Evolutionary conservation across 2,797 vertebrate genomes (phyloP).

Genomic region (Apogon hyalosoma): DNA sequence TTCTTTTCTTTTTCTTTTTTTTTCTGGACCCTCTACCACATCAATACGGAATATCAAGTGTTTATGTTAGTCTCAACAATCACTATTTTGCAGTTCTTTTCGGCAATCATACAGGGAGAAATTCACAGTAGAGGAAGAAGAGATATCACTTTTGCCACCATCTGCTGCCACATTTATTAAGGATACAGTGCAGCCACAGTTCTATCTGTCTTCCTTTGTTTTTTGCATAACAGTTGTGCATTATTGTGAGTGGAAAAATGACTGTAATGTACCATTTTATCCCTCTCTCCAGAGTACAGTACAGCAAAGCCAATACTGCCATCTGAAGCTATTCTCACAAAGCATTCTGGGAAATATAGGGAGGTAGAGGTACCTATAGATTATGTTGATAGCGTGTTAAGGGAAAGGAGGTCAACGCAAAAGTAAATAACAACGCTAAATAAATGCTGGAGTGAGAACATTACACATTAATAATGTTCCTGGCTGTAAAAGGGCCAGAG

Average conservation of each 20-base stretch:
- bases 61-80: slow-evolving; percentile 25
- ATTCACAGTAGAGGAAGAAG: slow-evolving; percentile 31
- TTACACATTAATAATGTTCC: slow-evolving; percentile 37
- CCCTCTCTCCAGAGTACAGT: slow-evolving; percentile 22
- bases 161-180: slow-evolving; percentile 33
- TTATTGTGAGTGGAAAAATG: slow-evolving; percentile 53
- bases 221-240: slow-evolving; percentile 35
- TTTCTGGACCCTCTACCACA: slow-evolving; percentile 1
- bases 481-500: slow-evolving; percentile 3
- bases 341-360: slow-evolving; percentile 44
- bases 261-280: slow-evolving; percentile 41
- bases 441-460: slow-evolving; percentile 13
- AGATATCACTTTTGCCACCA: slow-evolving; percentile 35
- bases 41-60: slow-evolving; percentile 9
- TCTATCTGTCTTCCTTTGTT: slow-evolving; percentile 21
- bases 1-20: too few relatives aligned
- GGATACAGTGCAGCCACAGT: slow-evolving; percentile 21
- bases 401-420: slow-evolving; percentile 39
- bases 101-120: slow-evolving; percentile 29
- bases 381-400: slow-evolving; percentile 26
- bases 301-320: slow-evolving; percentile 19
- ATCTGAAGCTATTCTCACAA: slow-evolving; percentile 30
- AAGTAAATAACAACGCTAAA: slow-evolving; percentile 48
- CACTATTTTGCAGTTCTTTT: slow-evolving; percentile 26
- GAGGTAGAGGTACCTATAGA: slow-evolving; percentile 16